These are phyloP conservation scores for Cryptophagus acutangulus DNA, from an alignment of 2,888 invertebrate genomes.

Conservation along the genomic window DNA sequence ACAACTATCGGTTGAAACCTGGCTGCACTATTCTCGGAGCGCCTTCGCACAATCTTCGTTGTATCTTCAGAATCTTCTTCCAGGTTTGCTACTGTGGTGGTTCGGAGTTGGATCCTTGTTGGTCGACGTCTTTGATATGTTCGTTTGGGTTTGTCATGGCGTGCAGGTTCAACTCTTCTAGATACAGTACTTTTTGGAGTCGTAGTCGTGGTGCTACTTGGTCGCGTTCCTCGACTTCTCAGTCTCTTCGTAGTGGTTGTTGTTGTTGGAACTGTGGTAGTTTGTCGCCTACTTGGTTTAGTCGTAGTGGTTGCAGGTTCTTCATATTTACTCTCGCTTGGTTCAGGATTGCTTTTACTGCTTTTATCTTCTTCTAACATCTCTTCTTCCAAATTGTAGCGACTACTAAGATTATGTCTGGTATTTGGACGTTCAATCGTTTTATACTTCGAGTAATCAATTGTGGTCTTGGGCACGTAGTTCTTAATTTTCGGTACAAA, in stretches of 20 bases:
- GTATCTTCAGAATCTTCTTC: conserved; percentile 24
- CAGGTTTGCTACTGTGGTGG: conserved; percentile 22
- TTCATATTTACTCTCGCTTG: conserved; percentile 16
- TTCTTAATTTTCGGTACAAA: conserved; percentile 40
- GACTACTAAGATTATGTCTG: conserved; percentile 33
- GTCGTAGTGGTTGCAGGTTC: conserved; percentile 12
- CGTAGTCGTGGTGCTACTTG: conserved; percentile 19
- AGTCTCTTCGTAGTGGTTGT: conserved; percentile 14
- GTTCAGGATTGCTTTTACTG: conserved; percentile 13
- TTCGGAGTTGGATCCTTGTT: conserved; percentile 27
- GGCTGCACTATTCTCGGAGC: conserved; percentile 13
- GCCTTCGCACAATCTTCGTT: conserved; percentile 26
- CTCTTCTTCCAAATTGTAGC: conserved; percentile 30
- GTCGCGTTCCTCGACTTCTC: conserved; percentile 18
- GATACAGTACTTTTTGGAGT: conserved; percentile 3
- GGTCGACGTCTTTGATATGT: conserved; percentile 34
- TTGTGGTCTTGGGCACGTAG: conserved; percentile 38
- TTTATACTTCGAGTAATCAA: conserved; percentile 46
- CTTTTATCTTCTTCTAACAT: conserved; percentile 13
- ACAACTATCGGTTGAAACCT: conserved; percentile 2
- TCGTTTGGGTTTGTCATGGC: conserved; percentile 27
- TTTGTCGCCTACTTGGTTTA: conserved; percentile 12
- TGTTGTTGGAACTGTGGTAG: conserved; percentile 16
- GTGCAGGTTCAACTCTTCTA: too few species aligned
- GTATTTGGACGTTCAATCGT: conserved; percentile 37